Base-by-base conservation (phyloP, 1,140 invertebrate genomes). In the Aphidius gifuensis region DNA sequence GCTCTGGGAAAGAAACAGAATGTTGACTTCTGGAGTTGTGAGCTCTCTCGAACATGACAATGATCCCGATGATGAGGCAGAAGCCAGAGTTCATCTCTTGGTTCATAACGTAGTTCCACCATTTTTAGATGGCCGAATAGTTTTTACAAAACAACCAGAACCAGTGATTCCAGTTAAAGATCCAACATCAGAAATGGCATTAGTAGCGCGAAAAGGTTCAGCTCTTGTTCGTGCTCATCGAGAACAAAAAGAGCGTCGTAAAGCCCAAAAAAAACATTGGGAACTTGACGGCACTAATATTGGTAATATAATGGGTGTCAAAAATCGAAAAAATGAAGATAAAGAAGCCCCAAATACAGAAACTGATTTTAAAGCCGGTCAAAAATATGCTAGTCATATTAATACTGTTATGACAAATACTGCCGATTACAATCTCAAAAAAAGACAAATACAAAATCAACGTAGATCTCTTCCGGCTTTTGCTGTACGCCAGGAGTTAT, bases 41-140 rank as follows among this genome's bases (percentile, higher is more conserved):
- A 90, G 90, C 68, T 91, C 91, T 46, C 85, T 96, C 3, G 92
- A 93, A 68, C 87, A 92, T 56, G 96, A 94, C 73, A 93, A 97
- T 68, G 94, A 98, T 76, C 92, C 94, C 74, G 94, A 94, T 69
- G 94, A 99, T 72, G 93, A 92, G 68, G 87, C 85, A 72, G 94
- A 96, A 82, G 96, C 93, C 42, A 82, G 96, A 62, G 96, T 99
- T 1, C 96, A 99, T 84, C 80, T 99, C 6, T 81, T 99, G 11
- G 97, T 99, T 1, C 96, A 99, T 74, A 99, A 99, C 77, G 96
- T 99, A 57, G 93, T 99, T 5, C 98, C 98, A 3, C 98, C 98
- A 6, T 99, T 99, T 81, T 82, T 99, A 4, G 98, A 99, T 83
- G 98, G 77, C 1, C 84, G 97, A 47, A 98, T 99, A 73, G 96